Evolutionary conservation across 1,140 invertebrate genomes (phyloP), one percentile per base, ranked within the genome.

Genomic region (Panagrolaimus sp.): DNA sequence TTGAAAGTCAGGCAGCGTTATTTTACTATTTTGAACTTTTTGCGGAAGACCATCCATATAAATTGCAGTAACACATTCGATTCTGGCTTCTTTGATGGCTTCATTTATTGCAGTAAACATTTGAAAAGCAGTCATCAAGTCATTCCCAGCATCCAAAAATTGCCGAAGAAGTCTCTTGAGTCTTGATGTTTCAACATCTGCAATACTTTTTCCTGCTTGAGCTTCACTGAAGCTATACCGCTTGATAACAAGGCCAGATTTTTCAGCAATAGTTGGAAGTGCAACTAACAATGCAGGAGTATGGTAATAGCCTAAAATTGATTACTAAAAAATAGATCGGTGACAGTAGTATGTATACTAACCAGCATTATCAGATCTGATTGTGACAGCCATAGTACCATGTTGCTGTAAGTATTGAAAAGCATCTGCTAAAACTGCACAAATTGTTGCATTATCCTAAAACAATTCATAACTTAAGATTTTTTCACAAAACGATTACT

Each of bases 311-410:
- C 10, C 52, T 58, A 14, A 12, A 58, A 58, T 21, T 24, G 32
- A 4, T 38, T 38, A 4, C 2, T 21, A 17, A n/a, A 55, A 55
- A 24, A 17, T 4, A 12, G 52, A 21, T 55, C 2, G 1, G 21
- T 24, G 15, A 15, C 21, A n/a, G 21, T 1, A 10, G 24, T 52
- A 4, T 17, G 2, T 55, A 55, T 24, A 3, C 15, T n/a, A 10
- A 55, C 52, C 52, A 21, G 52, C 52, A 21, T 55, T 55, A n/a
- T 55, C 52, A 1, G 52, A 55, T n/a, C 52, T 21, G 1, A 55
- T 10, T 9, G 28, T 55, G n/a, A 55, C 52, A 21, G 21, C 28
- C 1, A 24, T 6, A 9, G n/a, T n/a, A 55, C 52, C 52, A 55
- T 21, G 52, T 55, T 55, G 21, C 9, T 0, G 0, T 10, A 55